Base-by-base conservation (phyloP, 2,113 vertebrate genomes). In the Oryzias javanicus region DNA sequence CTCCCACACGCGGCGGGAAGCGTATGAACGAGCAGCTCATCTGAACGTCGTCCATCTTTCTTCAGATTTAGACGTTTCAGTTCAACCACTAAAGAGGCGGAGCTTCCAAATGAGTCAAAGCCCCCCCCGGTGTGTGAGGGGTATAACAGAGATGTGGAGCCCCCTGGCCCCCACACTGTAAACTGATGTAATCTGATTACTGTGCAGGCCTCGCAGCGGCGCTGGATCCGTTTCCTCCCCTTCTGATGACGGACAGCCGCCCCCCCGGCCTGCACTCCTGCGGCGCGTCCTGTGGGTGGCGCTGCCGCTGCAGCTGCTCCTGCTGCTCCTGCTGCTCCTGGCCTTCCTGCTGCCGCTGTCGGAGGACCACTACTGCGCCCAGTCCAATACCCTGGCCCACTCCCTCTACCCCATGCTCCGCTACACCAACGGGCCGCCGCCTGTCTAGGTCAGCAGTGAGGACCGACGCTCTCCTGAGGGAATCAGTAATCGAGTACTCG, bases 321-420 rank as follows among this genome's bases (percentile, higher is more conserved):
- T 98, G 62, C 89, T 99, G 79, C 90, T 98, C 19, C 79, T 99
- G 57, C 71, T 98, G 0, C 90, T 92, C 57, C 72, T 96, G 6
- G 88, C 94, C 67, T 97, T 94, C 89, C 90, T 98, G 47, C 92
- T 97, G 61, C 97, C 96, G 0, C 79, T 94, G 89, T 92, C 93
- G 0, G 91, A 94, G 79, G 94, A 96, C 56, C 94, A 97, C 90
- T 96, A 94, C 92, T 98, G 96, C 59, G 70, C 90, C 49, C 92
- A 94, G 61, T 93, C 94, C 78, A 98, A 98, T 89, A 98, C 94
- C 79, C 96, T 98, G 50, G 94, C 94, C 67, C 91, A 93, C 14
- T 98, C 96, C 53, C 94, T 99, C 81, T 94, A 96, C 74, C 95
- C 94, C 17, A 96, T 95, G 95, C 94, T 99, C 60, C 93, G 94